Evolutionary conservation across 1,140 invertebrate genomes (phyloP).

Genomic region (Calycopis cecrops): DNA sequence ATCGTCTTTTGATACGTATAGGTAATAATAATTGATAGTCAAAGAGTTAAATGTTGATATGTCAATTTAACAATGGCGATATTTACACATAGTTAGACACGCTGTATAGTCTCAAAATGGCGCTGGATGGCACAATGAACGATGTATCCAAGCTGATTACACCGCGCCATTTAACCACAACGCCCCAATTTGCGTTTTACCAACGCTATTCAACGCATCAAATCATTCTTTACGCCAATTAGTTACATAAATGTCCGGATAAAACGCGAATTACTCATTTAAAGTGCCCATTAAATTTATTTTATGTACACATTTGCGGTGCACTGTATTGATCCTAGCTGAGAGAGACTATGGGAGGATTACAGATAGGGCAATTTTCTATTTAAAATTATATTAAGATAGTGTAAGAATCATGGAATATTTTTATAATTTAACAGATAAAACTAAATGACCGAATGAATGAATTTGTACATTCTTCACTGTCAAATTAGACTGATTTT

Average conservation of each 20-base stretch:
- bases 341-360: no score
- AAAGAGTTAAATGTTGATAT: no score
- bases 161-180: constrained; percentile 4
- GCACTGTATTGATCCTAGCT: no score
- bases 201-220: neutral
- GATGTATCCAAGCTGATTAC: constrained; percentile 2
- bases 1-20: no score
- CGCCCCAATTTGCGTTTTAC: constrained; percentile 7
- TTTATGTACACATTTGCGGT: no score
- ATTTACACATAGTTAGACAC: neutral
- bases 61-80: neutral
- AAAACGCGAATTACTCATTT: neutral
- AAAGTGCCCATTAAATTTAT: no score
- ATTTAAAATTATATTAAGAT: no score
- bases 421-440: neutral
- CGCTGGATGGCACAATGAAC: constrained; percentile 6
- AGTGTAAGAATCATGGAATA: no score
- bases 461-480: constrained; percentile 40
- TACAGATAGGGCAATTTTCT: no score
- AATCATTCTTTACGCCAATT: neutral
- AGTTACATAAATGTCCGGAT: neutral
- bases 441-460: constrained; percentile 22
- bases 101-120: constrained; percentile 7
- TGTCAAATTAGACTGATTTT: constrained; percentile 40
- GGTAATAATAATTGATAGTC: no score